Evolutionary conservation across 1,140 invertebrate species (phyloP), one percentile per base, ranked within the genome.

Genomic region (Trichomalopsis sarcophagae): DNA sequence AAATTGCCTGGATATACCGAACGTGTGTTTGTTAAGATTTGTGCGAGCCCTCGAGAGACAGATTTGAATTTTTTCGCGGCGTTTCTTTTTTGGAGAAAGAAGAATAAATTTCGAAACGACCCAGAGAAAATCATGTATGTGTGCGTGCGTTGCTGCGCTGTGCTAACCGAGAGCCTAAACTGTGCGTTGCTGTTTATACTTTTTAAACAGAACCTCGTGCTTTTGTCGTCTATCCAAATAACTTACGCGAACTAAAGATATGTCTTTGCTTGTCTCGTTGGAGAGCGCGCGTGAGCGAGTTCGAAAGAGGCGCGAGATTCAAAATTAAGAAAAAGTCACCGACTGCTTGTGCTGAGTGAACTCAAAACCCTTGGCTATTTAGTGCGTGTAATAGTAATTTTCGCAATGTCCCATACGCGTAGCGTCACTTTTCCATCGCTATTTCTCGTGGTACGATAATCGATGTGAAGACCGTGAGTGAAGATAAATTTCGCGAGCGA

Each of bases 71-170:
- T 82, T 71, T 79, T 79, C 68, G 75, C 85, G 81, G 81, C 55
- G 85, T 86, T 82, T 86, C 85, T 71, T 74, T 40, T n/a, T 81
- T 80, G 23, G n/a, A 36, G 80, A 80, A 82, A 86, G 68, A 82
- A 82, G 76, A 82, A 86, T 83, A 83, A 84, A 82, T 86, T 86
- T 85, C 62, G 84, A 85, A 85, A 85, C 84, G 55, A 62, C 84
- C 84, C 30, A 77, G 44, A 78, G 81, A 85, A 80, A 30, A 55
- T 75, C 36, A 44, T 44, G 33, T 30, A 1, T 69, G 50, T 62
- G 7, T n/a, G 13, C 14, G 9, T 79, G 27, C 27, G 27, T 80
- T 73, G 21, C 47, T 27, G 47, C 47, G 47, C 47, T 50, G 14
- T 50, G 14, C 14, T 33, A 73, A 73, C 55, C 84, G 66, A 82